Conservation (phyloP, 1,140 invertebrate species). For the Zaprionus camerounensis region DNA sequence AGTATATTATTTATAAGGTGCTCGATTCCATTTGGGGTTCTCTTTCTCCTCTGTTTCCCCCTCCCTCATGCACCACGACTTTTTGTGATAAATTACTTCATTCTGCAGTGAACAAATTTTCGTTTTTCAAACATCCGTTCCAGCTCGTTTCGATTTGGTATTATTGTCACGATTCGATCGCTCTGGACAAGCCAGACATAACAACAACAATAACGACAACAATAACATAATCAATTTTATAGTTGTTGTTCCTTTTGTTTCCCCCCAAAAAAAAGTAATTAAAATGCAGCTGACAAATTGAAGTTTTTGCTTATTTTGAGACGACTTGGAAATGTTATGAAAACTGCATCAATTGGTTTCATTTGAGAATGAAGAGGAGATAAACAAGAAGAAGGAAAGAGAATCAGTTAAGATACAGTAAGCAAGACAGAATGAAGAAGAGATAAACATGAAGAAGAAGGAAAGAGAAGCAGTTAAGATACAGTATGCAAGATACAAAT, state of each 20-base stretch:
- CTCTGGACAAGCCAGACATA: slow-evolving; percentile 59
- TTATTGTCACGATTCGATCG: slow-evolving; percentile 77
- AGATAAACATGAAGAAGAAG: too few relatives aligned
- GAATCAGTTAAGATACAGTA: background rate
- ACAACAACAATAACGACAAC: slow-evolving; percentile 32
- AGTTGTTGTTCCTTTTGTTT: slow-evolving; percentile 25
- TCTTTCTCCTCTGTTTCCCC: slow-evolving; percentile 51
- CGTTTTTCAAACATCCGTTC: slow-evolving; percentile 70
- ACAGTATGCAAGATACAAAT: too few relatives aligned
- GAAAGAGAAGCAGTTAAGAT: background rate
- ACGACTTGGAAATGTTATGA: background rate
- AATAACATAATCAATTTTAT: slow-evolving; percentile 24
- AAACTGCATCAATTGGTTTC: background rate
- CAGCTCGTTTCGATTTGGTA: slow-evolving; percentile 60
- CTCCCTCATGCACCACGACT: background rate
- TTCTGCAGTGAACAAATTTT: slow-evolving; percentile 44
- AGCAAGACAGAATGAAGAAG: background rate
- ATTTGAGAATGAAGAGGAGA: background rate
- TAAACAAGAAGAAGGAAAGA: too few relatives aligned
- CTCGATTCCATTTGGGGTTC: slow-evolving; percentile 13
- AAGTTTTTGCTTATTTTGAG: slow-evolving; percentile 34
- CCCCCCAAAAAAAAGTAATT: slow-evolving; percentile 60
- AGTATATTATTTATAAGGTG: slow-evolving; percentile 46
- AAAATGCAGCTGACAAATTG: slow-evolving; percentile 67
- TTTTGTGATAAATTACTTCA: slow-evolving; percentile 72